These are phyloP conservation scores for Cephus pygmeus DNA, from an alignment of 2,888 invertebrate genomes.

Conservation along the genomic window DNA sequence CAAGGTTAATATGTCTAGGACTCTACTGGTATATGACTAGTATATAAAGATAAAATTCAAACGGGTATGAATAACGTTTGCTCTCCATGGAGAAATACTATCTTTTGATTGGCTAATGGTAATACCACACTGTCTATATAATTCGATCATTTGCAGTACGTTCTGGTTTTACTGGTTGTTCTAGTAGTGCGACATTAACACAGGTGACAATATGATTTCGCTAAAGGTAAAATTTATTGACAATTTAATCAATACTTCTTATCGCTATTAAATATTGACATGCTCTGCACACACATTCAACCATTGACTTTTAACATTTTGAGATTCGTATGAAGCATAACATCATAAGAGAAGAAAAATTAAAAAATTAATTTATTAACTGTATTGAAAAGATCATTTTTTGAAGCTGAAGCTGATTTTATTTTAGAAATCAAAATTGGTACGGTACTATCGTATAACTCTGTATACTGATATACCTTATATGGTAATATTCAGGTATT, in stretches of 20 bases:
- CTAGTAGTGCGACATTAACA: constrained; percentile 19
- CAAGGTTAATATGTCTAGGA: constrained; percentile 56
- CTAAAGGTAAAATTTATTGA: constrained; percentile 38
- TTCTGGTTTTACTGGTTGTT: constrained; percentile 35
- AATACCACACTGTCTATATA: constrained; percentile 47
- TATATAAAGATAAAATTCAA: constrained; percentile 38
- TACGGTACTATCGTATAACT: no score
- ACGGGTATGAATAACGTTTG: constrained; percentile 24
- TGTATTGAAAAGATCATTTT: not conserved
- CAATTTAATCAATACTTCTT: not conserved
- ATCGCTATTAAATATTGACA: not conserved
- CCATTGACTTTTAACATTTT: not conserved
- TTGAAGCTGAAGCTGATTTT: no score
- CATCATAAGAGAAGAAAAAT: not conserved
- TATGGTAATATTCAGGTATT: no score
- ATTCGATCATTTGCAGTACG: constrained; percentile 48
- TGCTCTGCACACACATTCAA: not conserved
- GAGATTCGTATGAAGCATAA: no score
- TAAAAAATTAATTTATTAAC: not conserved
- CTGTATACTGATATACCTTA: no score
- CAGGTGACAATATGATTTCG: constrained; percentile 37
- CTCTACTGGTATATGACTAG: constrained; percentile 25
- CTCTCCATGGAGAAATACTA: constrained; percentile 44
- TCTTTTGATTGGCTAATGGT: constrained; percentile 46
- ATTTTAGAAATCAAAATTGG: no score